phyloP scores from a whole-genome alignment of 2,888 invertebrate genomes.

The Volucella zonaria region DNA sequence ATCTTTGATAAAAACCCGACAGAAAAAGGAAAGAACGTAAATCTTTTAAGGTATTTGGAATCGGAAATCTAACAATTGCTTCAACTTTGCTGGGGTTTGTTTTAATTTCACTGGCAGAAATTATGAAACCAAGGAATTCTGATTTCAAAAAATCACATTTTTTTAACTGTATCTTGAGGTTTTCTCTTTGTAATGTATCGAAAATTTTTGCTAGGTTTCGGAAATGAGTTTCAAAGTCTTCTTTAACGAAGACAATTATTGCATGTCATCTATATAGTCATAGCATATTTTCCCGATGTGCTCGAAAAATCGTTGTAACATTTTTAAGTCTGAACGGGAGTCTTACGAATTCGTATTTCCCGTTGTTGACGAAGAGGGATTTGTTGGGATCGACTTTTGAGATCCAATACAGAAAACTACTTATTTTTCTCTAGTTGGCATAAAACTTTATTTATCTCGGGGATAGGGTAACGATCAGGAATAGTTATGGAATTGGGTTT shows the following conservation, averaged over 20 bases:
- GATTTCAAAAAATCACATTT: constrained; percentile 39
- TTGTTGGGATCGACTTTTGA: constrained; percentile 56
- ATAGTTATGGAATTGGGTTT: constrained; percentile 39
- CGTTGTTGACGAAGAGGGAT: constrained; percentile 23
- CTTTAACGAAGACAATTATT: constrained; percentile 38
- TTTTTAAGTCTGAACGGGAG: constrained; percentile 65
- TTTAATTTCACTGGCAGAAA: constrained; percentile 75
- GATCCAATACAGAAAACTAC: constrained; percentile 41
- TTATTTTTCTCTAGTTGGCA: constrained; percentile 40
- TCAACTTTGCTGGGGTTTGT: constrained; percentile 15
- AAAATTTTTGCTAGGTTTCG: too few species aligned
- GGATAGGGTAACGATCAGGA: constrained; percentile 50
- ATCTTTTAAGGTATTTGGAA: constrained; percentile 11
- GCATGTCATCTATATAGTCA: constrained; percentile 58
- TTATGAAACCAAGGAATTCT: constrained; percentile 64
- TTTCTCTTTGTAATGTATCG: constrained; percentile 47
- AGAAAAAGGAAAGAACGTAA: constrained; percentile 21
- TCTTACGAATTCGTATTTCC: constrained; percentile 48
- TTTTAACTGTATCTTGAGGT: constrained; percentile 69
- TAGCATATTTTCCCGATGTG: too few species aligned
- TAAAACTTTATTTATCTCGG: constrained; percentile 38
- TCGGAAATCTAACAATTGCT: constrained; percentile 2
- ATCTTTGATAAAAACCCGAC: constrained; percentile 17
- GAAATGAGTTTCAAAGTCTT: too few species aligned
- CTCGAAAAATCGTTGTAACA: constrained; percentile 50